Evolutionary conservation across 1,140 invertebrate species (phyloP), one percentile per base, ranked within the genome.

Genomic region (Pseudobourletiella spinata): DNA sequence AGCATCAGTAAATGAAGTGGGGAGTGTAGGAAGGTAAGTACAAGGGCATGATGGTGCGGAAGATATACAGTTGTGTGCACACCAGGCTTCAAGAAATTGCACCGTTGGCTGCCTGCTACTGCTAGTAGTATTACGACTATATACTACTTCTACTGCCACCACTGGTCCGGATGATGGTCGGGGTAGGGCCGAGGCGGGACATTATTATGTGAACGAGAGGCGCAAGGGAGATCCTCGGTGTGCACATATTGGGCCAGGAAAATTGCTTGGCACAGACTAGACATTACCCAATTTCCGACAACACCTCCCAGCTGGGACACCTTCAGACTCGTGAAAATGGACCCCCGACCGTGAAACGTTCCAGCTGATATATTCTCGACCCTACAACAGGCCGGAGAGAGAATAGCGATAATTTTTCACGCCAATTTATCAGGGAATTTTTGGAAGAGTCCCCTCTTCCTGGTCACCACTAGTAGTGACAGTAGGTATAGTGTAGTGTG

Each of bases 251-350:
- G 56, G 46, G 39, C 39, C 35, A 44, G 30, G 56, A 58, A 58
- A 42, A 58, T 58, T 58, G 56, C 56, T 58, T 58, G 56, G 56
- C 56, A 58, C 56, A 35, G 56, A 43, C 56, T 51, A 50, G 44
- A 59, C 29, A 59, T 59, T 59, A 59, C 48, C 58, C 48, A 50
- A 59, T 59, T 59, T 59, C 58, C 58, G 58, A 59, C 48, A 59
- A 59, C 58, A 59, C 58, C 58, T 59, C 58, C 58, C 44, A 50
- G 51, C 58, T 58, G 56, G 42, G 56, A 58, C 56, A 58, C 56
- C 56, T 39, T 35, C 42, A 28, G 56, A 8, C 39, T 28, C 56
- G 43, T 25, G 18, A 58, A 26, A 11, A 58, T 26, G 18, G 26
- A 25, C 46, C 46, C 35, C 44, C 26, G 26, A 28, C 48, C 51